Conservation (phyloP, 2,888 invertebrate species). For the Drosophila kokeensis region DNA sequence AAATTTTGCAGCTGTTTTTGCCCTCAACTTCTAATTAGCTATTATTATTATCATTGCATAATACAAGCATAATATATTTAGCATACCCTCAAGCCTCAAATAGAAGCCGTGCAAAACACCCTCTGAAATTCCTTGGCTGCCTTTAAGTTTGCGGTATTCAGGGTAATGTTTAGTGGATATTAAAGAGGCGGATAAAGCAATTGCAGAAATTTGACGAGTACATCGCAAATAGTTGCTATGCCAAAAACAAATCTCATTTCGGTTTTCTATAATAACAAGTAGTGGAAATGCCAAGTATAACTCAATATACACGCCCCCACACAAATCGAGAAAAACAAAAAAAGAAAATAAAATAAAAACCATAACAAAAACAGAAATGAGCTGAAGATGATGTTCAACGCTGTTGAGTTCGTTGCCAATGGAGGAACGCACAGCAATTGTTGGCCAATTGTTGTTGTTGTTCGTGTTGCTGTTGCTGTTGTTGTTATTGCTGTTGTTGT, state of each 20-base stretch:
- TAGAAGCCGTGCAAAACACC: not conserved
- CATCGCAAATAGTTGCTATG: conserved; percentile 54
- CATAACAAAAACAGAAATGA: conserved; percentile 39
- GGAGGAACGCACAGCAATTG: conserved; percentile 35
- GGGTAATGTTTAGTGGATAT: not conserved
- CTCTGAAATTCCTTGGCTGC: not conserved
- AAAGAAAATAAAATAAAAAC: not conserved
- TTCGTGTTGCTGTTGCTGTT: conserved; percentile 4
- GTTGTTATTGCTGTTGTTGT: conserved; percentile 40
- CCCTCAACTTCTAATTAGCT: not conserved
- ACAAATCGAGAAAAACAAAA: not conserved
- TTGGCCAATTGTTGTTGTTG: conserved; percentile 18
- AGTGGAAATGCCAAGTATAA: conserved; percentile 29
- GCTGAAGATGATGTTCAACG: conserved; percentile 71
- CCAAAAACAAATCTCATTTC: conserved; percentile 47
- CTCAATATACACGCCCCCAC: conserved; percentile 29
- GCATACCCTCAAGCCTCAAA: not conserved
- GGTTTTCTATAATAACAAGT: conserved; percentile 49
- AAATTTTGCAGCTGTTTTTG: not conserved
- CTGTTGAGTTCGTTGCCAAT: conserved; percentile 39
- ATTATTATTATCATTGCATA: not conserved
- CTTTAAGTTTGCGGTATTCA: not conserved
- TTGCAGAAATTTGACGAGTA: conserved; percentile 13
- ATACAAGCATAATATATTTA: not conserved
- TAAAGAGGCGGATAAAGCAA: not conserved